Base-by-base conservation (phyloP, 2,113 vertebrate genomes). In the Thalassarche chlororhynchos region DNA sequence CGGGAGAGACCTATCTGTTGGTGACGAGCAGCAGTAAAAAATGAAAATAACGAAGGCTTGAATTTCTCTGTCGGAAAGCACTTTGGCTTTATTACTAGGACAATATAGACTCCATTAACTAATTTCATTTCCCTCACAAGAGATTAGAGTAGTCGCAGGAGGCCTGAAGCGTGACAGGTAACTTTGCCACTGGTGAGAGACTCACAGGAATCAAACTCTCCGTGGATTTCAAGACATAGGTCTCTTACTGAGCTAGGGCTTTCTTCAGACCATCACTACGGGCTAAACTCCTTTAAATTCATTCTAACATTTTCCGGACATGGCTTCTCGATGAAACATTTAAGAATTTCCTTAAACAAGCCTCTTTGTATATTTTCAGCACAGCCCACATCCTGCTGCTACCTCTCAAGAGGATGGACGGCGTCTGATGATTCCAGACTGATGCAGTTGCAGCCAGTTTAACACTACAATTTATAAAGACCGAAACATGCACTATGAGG, bases 401-500 rank as follows among this genome's bases (percentile, higher is more conserved):
- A 12, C 24, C 4, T 6, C 44, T 38, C 31, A 18, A 29, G 44
- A 40, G 29, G 44, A 52, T 0, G 13, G 54, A 38, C 1, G 1
- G 19, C 2, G 1, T 6, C 70, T 10, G 26, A 23, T 2, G n/a
- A 38, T 31, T 25, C 60, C 31, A 23, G 46, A 12, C 29, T 6
- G n/a, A 42, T 2, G 24, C 4, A 3, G 31, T 1, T 32, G 60
- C 47, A 29, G 31, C 14, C 54, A 15, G 28, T n/a, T 34, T 54
- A 38, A 18, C 4, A 2, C 18, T 16, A 21, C 36, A 14, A 29
- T 49, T 82, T 47, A 20, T 25, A n/a, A 68, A 40, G 18, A 51
- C 20, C 6, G 6, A 38, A 64, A 36, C 7, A 12, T 1, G 12
- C 17, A 11, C 16, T 5, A 17, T 0, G 6, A 47, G 38, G 16